Conservation (phyloP, 1,140 invertebrate species). For the Microplitis demolitor region DNA sequence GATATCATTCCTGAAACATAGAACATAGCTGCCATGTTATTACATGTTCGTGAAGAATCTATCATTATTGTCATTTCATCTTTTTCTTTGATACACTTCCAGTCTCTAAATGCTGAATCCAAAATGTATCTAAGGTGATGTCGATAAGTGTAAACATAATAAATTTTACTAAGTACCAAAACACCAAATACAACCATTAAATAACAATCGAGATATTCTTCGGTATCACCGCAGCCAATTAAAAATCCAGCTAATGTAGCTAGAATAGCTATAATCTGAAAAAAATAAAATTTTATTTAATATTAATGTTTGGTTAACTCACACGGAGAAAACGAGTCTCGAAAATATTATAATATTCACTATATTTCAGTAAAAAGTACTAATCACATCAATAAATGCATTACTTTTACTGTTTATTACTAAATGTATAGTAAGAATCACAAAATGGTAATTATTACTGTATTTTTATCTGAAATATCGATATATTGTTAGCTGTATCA, state of each 20-base stretch:
- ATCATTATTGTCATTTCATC: conserved; percentile 22
- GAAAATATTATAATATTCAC: no score
- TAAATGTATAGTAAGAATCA: no score
- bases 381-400: no score
- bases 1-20: conserved; percentile 1
- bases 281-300: no score
- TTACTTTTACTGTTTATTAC: no score
- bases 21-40: conserved; percentile 12
- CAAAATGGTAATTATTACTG: no score
- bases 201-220: conserved; percentile 36
- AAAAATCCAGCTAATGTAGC: neutral
- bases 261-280: no score
- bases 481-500: no score
- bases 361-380: no score
- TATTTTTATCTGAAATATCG: no score
- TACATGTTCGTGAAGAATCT: conserved; percentile 4
- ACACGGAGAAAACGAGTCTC: no score
- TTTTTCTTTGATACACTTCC: conserved; percentile 13
- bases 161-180: conserved; percentile 29
- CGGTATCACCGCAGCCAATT: conserved; percentile 19
- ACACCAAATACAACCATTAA: conserved; percentile 34
- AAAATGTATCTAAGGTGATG: conserved; percentile 14
- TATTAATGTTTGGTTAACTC: no score
- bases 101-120: conserved; percentile 19
- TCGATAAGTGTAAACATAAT: conserved; percentile 16